Base-by-base conservation (phyloP, 2,888 invertebrate genomes). In the Cenopis cana region DNA sequence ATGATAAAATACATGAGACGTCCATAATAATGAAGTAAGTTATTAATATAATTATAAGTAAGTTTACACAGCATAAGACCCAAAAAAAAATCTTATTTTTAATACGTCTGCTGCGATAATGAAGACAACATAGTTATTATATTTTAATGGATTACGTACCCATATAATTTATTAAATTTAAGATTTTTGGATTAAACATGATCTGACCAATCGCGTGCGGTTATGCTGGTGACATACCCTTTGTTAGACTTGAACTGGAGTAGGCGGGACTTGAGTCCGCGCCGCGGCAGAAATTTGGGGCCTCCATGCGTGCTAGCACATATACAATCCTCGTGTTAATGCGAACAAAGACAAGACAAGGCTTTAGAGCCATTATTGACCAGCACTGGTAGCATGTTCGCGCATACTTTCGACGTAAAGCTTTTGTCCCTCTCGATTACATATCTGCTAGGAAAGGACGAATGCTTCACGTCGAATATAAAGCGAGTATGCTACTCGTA, bases 191-290 rank as follows among this genome's bases (percentile, higher is more conserved):
- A 41, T 41, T 8, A 33, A 68, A 56, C 66, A 76, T 81, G 85
- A 86, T 90, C 89, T 89, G 91, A 92, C 90, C 88, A 88, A 86
- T 82, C 87, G 81, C 84, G 75, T 74, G 77, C 77, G 73, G 68
- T 74, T 75, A 74, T 54, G 18, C 36, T 66, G 65, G 83, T 87
- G 91, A 96, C 96, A 94, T 97, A 98, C 98, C 98, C 98, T 95
- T 95, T 94, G 94, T 96, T 97, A 87, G 97, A 97, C 94, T 95
- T 96, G 95, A 97, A 97, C 95, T 97, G 97, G 91, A 97, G 96
- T 86, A 98, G 96, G 86, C 98, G 96, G 86, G 98, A 97, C 94
- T 97, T 97, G 94, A 97, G 96, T 89, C 97, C 97, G 91, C 97
- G 96, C 89, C 97, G 96, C 92, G 97, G 97, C 95, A 97, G 95